Conservation (phyloP, 2,888 invertebrate species). For the Cheilosia grossa region DNA sequence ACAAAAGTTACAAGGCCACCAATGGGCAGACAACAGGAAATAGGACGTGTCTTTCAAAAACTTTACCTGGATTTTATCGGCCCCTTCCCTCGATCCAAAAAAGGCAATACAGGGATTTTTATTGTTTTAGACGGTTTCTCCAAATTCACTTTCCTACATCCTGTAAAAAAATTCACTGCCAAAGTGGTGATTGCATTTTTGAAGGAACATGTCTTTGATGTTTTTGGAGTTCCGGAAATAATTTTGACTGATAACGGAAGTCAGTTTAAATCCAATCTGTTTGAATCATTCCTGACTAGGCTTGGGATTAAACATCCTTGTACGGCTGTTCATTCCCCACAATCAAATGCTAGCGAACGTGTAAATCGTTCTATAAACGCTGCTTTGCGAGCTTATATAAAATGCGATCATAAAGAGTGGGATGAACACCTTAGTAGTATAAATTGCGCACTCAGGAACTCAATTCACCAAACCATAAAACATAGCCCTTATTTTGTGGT, state of each 20-base stretch:
- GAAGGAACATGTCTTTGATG: constrained; percentile 2
- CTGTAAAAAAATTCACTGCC: neutral
- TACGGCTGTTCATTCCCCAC: neutral
- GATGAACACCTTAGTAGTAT: neutral
- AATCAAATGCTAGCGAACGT: neutral
- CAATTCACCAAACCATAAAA: neutral
- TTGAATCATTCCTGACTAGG: neutral
- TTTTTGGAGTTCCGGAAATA: neutral
- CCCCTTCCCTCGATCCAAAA: neutral
- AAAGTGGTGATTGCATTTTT: neutral
- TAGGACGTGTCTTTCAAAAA: neutral
- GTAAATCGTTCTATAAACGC: neutral
- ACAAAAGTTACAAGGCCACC: neutral
- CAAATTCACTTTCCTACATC: neutral
- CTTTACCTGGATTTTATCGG: neutral
- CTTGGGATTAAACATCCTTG: neutral
- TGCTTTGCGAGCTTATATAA: constrained; percentile 3
- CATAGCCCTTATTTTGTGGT: neutral
- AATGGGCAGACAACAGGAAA: neutral
- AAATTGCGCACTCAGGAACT: neutral
- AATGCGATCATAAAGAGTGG: neutral
- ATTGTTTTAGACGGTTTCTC: neutral
- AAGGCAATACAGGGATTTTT: neutral
- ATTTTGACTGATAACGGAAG: constrained; percentile 2
- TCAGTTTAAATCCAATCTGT: neutral